Conservation (phyloP, 2,888 invertebrate species). For the Pyrrhosoma nymphula region DNA sequence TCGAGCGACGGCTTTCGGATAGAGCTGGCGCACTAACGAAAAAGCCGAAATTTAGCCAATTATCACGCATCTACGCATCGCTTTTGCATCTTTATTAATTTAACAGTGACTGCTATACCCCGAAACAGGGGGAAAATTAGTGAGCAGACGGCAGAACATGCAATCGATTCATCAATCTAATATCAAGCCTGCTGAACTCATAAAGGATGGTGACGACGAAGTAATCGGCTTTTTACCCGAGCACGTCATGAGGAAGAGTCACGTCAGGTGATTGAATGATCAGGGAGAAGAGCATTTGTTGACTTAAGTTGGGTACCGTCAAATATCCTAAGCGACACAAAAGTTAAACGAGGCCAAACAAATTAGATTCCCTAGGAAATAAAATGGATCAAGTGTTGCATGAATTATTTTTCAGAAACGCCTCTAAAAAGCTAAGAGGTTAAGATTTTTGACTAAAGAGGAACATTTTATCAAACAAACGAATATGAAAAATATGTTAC, state of each 20-base stretch:
- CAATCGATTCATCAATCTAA: background rate
- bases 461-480: no score
- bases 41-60: slow-evolving; percentile 5
- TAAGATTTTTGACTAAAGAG: no score
- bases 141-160: background rate
- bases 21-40: background rate
- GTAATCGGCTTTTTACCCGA: background rate
- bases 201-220: background rate
- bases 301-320: no score
- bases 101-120: background rate
- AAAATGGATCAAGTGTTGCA: no score
- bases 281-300: background rate
- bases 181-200: background rate
- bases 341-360: no score
- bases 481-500: no score
- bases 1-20: background rate
- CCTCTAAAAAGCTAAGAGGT: no score
- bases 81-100: background rate
- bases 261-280: background rate
- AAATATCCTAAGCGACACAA: no score
- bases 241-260: background rate
- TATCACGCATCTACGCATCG: background rate
- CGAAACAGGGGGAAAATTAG: background rate
- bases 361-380: no score
- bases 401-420: no score